A percentile compares a stretch with the other conserved stretches of the same genome.
Evolutionary conservation across 2,113 vertebrate genomes (phyloP).

Genomic region (Dermatemys mawii): DNA sequence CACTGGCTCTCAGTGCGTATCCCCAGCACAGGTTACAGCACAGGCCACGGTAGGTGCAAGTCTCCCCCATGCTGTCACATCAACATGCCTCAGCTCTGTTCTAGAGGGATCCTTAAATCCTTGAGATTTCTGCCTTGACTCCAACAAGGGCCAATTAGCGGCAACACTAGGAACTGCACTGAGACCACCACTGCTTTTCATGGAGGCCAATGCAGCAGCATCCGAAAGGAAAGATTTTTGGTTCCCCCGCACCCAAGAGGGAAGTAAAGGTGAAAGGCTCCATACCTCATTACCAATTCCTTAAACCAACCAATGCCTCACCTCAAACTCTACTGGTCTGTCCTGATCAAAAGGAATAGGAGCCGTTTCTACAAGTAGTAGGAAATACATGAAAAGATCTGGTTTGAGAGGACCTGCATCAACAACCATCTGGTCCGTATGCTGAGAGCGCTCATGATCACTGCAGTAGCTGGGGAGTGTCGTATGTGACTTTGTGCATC

Average conservation of each 20-base stretch:
- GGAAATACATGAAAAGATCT: background rate
- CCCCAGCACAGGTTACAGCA: background rate
- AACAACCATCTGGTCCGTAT: background rate
- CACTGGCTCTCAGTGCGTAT: background rate
- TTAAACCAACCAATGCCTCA: background rate
- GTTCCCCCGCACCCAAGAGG: background rate
- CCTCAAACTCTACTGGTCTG: background rate
- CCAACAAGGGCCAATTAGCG: background rate
- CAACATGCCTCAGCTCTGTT: background rate
- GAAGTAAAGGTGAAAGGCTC: background rate
- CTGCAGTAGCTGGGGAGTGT: background rate
- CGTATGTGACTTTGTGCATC: background rate
- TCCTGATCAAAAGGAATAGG: background rate
- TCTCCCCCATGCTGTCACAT: background rate
- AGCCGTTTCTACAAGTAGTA: background rate
- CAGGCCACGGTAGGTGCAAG: background rate
- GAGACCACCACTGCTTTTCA: background rate
- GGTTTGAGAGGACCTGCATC: background rate
- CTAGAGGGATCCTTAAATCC: background rate
- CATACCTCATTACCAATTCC: rapidly evolving
- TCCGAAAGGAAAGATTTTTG: background rate
- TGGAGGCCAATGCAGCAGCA: background rate
- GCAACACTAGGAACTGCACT: rapidly evolving
- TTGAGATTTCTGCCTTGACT: background rate
- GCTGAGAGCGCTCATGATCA: background rate